Evolutionary conservation across 1,140 invertebrate genomes (phyloP).

Genomic region (Drosophila triauraria): DNA sequence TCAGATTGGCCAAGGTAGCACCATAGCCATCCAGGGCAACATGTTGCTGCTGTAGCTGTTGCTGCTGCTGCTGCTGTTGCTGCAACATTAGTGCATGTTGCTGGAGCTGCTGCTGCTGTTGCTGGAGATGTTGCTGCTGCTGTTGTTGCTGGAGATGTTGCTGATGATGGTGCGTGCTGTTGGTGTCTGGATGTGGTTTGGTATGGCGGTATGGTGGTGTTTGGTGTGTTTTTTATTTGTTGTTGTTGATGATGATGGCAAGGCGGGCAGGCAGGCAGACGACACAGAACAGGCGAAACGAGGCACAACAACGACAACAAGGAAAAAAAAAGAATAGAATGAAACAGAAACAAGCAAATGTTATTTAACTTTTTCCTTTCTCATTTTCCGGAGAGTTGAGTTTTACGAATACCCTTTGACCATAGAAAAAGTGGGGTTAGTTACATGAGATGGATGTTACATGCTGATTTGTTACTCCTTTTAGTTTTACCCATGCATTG

Average conservation of each 20-base stretch:
- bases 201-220: slow-evolving; percentile 20
- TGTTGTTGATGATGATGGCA: slow-evolving; percentile 43
- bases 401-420: slow-evolving; percentile 41
- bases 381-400: slow-evolving; percentile 21
- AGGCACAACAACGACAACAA: slow-evolving; percentile 65
- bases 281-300: slow-evolving; percentile 64
- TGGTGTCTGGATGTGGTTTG: slow-evolving; percentile 68
- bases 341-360: slow-evolving; percentile 76
- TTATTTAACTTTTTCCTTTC: slow-evolving; percentile 60
- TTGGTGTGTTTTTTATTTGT: slow-evolving; percentile 25
- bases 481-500: not conserved
- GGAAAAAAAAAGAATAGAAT: slow-evolving; percentile 45
- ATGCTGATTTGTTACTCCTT: not conserved
- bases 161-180: slow-evolving; percentile 73
- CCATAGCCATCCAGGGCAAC: slow-evolving; percentile 70
- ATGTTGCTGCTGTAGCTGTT: slow-evolving; percentile 78
- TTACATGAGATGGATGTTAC: slow-evolving; percentile 20
- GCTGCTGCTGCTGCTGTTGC: slow-evolving; percentile 60
- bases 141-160: slow-evolving; percentile 50
- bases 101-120: slow-evolving; percentile 51
- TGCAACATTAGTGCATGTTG: slow-evolving; percentile 71
- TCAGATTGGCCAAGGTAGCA: slow-evolving; percentile 93
- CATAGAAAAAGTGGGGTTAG: slow-evolving; percentile 7
- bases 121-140: slow-evolving; percentile 36
- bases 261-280: slow-evolving; percentile 57